Evolutionary conservation across 2,113 vertebrate genomes (phyloP).

Genomic region (Struthidea cinerea): DNA sequence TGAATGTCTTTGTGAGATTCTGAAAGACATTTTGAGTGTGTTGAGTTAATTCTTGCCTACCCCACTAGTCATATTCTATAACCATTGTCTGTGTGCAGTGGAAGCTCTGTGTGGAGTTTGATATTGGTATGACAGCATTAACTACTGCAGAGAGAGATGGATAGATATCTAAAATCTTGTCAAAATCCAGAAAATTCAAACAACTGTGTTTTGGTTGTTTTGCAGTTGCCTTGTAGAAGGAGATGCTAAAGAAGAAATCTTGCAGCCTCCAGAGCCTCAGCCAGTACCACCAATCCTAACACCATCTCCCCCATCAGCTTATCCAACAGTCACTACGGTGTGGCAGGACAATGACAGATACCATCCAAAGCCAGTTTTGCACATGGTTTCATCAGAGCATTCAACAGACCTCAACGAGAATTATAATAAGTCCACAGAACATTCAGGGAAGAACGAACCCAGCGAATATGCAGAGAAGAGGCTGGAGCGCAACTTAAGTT

Average conservation of each 20-base stretch:
- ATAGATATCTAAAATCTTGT: background rate
- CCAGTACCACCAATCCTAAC: slow-evolving; percentile 96
- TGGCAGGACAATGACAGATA: slow-evolving; percentile 96
- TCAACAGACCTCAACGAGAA: slow-evolving; percentile 91
- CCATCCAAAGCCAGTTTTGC: slow-evolving; percentile 95
- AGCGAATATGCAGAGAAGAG: slow-evolving; percentile 73
- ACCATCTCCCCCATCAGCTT: slow-evolving; percentile 92
- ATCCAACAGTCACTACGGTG: slow-evolving; percentile 92
- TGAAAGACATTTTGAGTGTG: background rate
- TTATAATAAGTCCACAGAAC: slow-evolving; percentile 79
- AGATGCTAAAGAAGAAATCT: slow-evolving; percentile 94
- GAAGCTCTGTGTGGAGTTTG: background rate
- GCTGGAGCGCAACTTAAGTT: slow-evolving; percentile 88
- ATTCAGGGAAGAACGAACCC: slow-evolving; percentile 66
- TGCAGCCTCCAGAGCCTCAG: slow-evolving; percentile 94
- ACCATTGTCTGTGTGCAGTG: background rate
- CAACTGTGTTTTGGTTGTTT: slow-evolving; percentile 26
- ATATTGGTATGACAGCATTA: background rate
- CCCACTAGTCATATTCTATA: background rate
- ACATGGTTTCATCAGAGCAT: slow-evolving; percentile 79
- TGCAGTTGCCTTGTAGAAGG: slow-evolving; percentile 87
- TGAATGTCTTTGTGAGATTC: background rate
- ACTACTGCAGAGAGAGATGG: background rate
- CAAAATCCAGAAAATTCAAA: background rate
- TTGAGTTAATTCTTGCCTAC: background rate